Conservation (phyloP, 53 echinoderm and acorn worm species). For the Temnopleurus reevesii region DNA sequence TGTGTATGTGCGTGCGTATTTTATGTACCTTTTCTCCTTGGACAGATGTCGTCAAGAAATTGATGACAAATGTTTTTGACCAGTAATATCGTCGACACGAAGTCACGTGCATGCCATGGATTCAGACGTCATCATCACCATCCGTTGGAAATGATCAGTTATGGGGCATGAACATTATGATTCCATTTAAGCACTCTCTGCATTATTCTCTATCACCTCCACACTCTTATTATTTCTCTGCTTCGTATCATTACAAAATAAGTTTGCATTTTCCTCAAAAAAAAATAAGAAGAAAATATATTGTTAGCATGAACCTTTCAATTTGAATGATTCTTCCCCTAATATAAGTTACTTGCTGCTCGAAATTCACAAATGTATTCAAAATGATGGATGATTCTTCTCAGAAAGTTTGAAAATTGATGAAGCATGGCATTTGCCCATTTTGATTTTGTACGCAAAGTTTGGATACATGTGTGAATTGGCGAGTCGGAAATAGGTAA, state of each 20-base stretch:
- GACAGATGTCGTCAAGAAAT: conserved; percentile 7
- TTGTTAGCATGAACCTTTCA: neutral
- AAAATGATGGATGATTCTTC: neutral
- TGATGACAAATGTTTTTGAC: conserved; percentile 7
- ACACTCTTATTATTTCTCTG: neutral
- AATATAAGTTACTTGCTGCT: neutral
- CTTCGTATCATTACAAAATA: neutral
- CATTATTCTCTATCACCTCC: neutral
- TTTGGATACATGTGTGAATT: neutral
- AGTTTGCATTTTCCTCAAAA: neutral
- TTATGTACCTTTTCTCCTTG: neutral
- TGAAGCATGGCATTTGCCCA: conserved; percentile 9
- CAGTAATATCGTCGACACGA: neutral
- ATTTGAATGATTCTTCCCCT: neutral
- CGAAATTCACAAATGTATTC: neutral
- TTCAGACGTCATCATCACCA: neutral
- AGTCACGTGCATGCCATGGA: neutral
- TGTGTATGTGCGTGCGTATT: neutral
- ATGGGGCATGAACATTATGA: neutral
- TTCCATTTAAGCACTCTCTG: neutral
- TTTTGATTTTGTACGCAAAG: neutral
- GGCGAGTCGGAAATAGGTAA: neutral
- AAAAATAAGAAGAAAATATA: neutral
- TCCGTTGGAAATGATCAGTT: conserved; percentile 1
- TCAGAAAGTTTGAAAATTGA: neutral